Evolutionary conservation across 2,888 invertebrate species (phyloP).

Genomic region (Cantharis rufa): DNA sequence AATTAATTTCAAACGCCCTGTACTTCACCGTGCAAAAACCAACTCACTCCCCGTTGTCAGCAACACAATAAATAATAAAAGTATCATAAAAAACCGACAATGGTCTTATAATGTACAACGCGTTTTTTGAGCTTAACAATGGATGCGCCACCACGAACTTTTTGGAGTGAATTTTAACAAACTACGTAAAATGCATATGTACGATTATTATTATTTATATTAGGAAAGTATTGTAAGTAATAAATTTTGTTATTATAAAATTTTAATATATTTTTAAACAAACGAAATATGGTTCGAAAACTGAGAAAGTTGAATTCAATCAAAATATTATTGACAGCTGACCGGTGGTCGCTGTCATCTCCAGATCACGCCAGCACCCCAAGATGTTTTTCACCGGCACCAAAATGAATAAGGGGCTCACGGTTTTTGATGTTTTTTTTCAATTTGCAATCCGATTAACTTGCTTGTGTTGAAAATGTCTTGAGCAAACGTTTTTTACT

Average conservation of each 20-base stretch:
- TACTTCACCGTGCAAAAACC: slow-evolving; percentile 3
- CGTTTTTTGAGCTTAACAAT: slow-evolving; percentile 7
- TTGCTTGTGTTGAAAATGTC: slow-evolving; percentile 49
- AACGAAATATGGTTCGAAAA: neutral
- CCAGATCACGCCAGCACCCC: slow-evolving; percentile 41
- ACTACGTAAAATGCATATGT: neutral
- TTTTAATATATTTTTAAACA: neutral
- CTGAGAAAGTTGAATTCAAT: slow-evolving; percentile 3
- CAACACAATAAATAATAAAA: slow-evolving; percentile 17
- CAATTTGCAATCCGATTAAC: slow-evolving; percentile 51
- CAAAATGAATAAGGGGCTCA: slow-evolving; percentile 43
- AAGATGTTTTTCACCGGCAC: slow-evolving; percentile 25
- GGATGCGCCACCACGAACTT: slow-evolving; percentile 10
- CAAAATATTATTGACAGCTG: slow-evolving; percentile 45
- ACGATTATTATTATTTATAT: no score
- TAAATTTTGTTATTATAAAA: neutral
- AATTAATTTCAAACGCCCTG: slow-evolving; percentile 5
- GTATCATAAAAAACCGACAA: slow-evolving; percentile 14
- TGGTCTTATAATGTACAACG: slow-evolving; percentile 3
- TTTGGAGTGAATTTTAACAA: neutral
- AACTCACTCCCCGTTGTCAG: slow-evolving; percentile 16
- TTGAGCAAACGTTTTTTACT: slow-evolving; percentile 39
- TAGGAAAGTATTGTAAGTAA: no score
- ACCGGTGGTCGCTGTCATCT: slow-evolving; percentile 49
- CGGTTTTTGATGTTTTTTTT: slow-evolving; percentile 49